Conservation (phyloP, 2,113 vertebrate species). For the Donacobius atricapilla region DNA sequence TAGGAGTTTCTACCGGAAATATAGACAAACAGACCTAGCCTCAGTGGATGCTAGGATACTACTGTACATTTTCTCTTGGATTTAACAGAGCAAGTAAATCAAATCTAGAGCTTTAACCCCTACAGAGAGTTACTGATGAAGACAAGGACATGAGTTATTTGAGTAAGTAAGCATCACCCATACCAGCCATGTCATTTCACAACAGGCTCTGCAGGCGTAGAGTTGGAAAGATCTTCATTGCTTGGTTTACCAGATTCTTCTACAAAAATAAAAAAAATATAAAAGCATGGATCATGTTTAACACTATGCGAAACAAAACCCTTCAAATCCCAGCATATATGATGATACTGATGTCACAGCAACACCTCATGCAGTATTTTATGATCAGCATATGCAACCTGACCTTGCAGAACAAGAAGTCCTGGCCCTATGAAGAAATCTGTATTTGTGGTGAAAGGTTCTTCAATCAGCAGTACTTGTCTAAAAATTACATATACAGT, state of each 20-base stretch:
- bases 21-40: neutral
- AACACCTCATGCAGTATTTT: neutral
- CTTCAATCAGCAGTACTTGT: neutral
- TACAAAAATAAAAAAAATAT: conserved; percentile 36
- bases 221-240: conserved; percentile 53
- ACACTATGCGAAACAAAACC: neutral
- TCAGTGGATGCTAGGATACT: neutral
- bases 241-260: conserved; percentile 73
- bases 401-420: neutral
- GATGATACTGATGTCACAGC: neutral
- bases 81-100: conserved; percentile 9
- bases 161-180: neutral
- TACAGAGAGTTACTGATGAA: neutral
- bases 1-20: conserved; percentile 8
- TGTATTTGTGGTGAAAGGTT: neutral
- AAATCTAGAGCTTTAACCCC: neutral
- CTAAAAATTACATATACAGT: fast-evolving
- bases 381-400: neutral
- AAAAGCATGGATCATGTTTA: neutral
- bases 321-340: neutral
- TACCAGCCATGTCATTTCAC: conserved; percentile 69
- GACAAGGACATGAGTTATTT: neutral
- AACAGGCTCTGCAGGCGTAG: conserved; percentile 62
- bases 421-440: neutral
- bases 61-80: neutral